Base-by-base conservation (phyloP, 2,888 invertebrate genomes). In the Altica lythri region DNA sequence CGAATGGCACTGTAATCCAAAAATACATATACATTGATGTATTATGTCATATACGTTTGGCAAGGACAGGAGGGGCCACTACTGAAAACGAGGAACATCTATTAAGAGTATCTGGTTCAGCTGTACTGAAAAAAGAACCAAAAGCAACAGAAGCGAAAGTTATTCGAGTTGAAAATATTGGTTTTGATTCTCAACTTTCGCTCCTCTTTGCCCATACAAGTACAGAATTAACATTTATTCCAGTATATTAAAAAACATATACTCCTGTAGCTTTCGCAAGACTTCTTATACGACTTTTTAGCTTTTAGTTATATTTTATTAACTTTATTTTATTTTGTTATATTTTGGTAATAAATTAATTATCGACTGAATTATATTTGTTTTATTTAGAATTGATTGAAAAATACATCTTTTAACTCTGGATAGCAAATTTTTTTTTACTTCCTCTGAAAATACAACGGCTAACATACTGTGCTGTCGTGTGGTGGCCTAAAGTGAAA, bases 1-100 rank as follows among this genome's bases (percentile, higher is more conserved):
- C 71, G 53, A 65, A 67, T 18, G 77, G 77, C 42, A 68, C 68
- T 55, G 82, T 83, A 9, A 78, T 86, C 1, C 79, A 83, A 63
- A 88, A 88, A 72, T 80, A 84, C 66, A 80, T 87, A 29, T 83
- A 86, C 65, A 82, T 87, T 4, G 86, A 86, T 63, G 85, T 86
- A 32, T 84, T 83, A 9, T 87, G 87, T 65, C 83, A 86, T 68
- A 81, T 86, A 35, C 81, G 81, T 63, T 70, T 86, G 53, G 80
- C 81, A 1, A 81, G 81, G 1, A 83, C 82, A 4, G 83, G 82
- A 2, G 83, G 83, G 4, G 79, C 81, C 4, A 79, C 81, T 0
- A 81, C 78, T 1, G 79, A 83, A 68, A 79, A 78, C 0, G 79
- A 84, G 63, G 82, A 83, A 19, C 83, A 85, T 63, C 75, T 84